Evolutionary conservation across 30 jellyfish, hydroid and myxozoan species (phyloP).

Genomic region (Morbakka virulenta): DNA sequence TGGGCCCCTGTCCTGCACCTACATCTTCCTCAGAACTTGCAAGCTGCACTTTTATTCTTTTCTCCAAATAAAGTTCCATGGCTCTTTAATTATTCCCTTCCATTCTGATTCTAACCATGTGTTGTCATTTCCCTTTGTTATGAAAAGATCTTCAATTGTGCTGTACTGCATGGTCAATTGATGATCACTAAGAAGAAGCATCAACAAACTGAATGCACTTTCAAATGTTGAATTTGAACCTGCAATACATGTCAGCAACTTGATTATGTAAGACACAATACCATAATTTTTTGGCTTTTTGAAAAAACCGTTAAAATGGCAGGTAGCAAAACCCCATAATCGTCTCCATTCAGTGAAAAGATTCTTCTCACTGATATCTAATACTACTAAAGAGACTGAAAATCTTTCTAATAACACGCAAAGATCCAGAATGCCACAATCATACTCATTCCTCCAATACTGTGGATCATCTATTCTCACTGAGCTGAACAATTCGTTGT

Average conservation of each 20-base stretch:
- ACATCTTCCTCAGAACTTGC: not conserved
- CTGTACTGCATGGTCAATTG: slow-evolving; percentile 26
- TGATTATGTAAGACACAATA: not conserved
- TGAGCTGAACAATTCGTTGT: slow-evolving; percentile 1
- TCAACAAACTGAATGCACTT: slow-evolving; percentile 50
- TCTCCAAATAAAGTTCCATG: slow-evolving; percentile 7
- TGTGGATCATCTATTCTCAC: slow-evolving; percentile 12
- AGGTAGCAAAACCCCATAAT: slow-evolving; percentile 4
- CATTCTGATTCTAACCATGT: slow-evolving; percentile 39
- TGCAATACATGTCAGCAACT: slow-evolving; percentile 35
- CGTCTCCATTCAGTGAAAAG: slow-evolving; percentile 36
- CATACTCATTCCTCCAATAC: slow-evolving; percentile 17
- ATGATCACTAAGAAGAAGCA: slow-evolving; percentile 47
- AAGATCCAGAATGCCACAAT: not conserved
- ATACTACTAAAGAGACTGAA: slow-evolving; percentile 2
- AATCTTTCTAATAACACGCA: not conserved
- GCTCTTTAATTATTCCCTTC: not conserved
- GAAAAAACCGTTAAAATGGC: slow-evolving; percentile 13
- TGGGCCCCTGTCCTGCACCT: not conserved
- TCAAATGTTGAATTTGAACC: slow-evolving; percentile 63
- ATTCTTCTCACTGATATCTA: slow-evolving; percentile 3
- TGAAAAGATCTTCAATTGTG: slow-evolving; percentile 33
- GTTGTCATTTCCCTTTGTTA: slow-evolving; percentile 22
- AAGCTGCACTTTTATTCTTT: slow-evolving; percentile 21
- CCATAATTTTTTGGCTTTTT: slow-evolving; percentile 38